These are phyloP conservation scores for Scaptomyza parva DNA, from an alignment of 2,888 invertebrate species.

Conservation along the genomic window DNA sequence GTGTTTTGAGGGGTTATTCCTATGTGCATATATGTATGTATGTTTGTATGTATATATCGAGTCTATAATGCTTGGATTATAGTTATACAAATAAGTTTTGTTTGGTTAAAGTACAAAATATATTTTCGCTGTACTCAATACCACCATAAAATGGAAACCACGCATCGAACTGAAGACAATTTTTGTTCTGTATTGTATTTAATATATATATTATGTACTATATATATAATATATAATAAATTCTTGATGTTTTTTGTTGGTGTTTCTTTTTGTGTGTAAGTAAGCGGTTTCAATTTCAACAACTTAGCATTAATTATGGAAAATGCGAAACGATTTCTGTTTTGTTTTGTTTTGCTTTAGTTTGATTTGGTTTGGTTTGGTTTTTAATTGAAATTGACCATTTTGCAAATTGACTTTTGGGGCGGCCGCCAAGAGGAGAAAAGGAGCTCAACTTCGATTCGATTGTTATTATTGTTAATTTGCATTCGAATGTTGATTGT, in stretches of 20 bases:
- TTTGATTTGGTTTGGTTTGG: neutral
- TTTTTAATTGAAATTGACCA: conserved; percentile 55
- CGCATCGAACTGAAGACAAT: conserved; percentile 75
- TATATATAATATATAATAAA: conserved; percentile 40
- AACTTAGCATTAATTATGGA: conserved; percentile 67
- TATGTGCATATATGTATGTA: conserved; percentile 25
- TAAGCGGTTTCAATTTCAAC: conserved; percentile 62
- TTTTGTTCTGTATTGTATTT: conserved; percentile 29
- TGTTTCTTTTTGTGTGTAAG: conserved; percentile 6
- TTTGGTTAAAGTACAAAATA: conserved; percentile 64
- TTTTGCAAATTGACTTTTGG: conserved; percentile 66
- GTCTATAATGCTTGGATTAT: conserved; percentile 49
- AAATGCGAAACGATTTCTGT: conserved; percentile 55
- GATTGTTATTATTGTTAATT: conserved; percentile 1
- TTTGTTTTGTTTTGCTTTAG: conserved; percentile 1
- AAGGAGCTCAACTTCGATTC: neutral
- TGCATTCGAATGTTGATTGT: conserved; percentile 15
- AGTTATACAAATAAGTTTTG: conserved; percentile 73
- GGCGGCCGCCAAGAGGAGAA: conserved; percentile 53
- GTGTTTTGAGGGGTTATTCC: neutral
- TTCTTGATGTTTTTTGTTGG: conserved; percentile 38
- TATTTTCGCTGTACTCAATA: conserved; percentile 37
- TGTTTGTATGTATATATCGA: conserved; percentile 33
- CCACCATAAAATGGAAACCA: conserved; percentile 72
- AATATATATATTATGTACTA: conserved; percentile 20